Evolutionary conservation across 2,888 invertebrate genomes (phyloP).

Genomic region (Pyrgus malvae): DNA sequence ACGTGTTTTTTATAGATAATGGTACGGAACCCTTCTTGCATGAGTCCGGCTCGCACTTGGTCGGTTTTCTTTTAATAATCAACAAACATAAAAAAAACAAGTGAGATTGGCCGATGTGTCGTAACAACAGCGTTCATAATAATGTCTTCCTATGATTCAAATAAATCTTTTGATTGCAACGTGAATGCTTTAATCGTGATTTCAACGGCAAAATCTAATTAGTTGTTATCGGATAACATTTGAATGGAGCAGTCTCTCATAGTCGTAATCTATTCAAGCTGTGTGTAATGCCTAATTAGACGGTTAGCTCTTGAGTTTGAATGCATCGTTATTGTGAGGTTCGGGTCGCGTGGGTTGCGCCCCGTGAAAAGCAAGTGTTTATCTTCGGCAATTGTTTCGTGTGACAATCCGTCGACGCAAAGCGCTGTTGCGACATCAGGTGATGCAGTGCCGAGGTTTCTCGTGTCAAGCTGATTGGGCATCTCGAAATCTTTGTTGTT

Average conservation of each 20-base stretch:
- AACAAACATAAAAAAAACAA: neutral
- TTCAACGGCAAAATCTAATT: constrained; percentile 50
- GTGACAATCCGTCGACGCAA: constrained; percentile 22
- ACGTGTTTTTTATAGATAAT: no score
- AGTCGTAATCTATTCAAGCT: constrained; percentile 51
- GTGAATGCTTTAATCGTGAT: constrained; percentile 25
- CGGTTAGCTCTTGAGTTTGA: constrained; percentile 52
- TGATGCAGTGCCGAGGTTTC: neutral
- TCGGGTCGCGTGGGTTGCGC: constrained; percentile 47
- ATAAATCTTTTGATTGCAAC: constrained; percentile 26
- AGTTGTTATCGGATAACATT: constrained; percentile 63
- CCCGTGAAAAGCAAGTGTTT: constrained; percentile 25
- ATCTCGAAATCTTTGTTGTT: neutral
- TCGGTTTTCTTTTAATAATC: constrained; percentile 5
- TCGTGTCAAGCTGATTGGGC: neutral
- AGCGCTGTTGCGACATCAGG: constrained; percentile 14
- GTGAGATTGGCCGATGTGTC: constrained; percentile 1
- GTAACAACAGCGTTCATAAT: constrained; percentile 21
- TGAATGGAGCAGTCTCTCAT: constrained; percentile 64
- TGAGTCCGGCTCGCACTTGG: no score
- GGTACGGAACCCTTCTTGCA: no score
- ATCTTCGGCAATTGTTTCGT: constrained; percentile 27
- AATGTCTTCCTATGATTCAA: constrained; percentile 25
- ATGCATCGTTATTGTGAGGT: constrained; percentile 62
- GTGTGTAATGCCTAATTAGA: constrained; percentile 64